Evolutionary conservation across 2,797 vertebrate species (phyloP).

Genomic region (Poeciliopsis gracilis): DNA sequence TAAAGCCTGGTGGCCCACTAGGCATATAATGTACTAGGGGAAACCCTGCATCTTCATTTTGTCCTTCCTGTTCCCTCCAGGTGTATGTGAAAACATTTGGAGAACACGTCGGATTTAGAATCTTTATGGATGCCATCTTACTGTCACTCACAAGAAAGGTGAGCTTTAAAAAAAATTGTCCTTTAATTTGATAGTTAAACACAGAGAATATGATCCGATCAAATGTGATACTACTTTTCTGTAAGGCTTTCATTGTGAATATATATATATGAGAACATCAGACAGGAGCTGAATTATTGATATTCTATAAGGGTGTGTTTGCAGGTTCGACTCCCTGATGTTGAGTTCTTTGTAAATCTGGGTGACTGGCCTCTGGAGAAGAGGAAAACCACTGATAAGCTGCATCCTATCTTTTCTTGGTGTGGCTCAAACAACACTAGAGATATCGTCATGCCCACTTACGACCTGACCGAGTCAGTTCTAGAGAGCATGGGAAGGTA

Average conservation of each 20-base stretch:
- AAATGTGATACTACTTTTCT: too few species aligned
- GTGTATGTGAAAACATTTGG: constrained; percentile 94
- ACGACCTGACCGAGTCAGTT: constrained; percentile 95
- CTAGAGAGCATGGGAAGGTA: constrained; percentile 97
- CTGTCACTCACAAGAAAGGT: constrained; percentile 95
- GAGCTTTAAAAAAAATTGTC: constrained; percentile 42
- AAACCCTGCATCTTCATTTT: not conserved
- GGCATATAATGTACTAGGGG: too few species aligned
- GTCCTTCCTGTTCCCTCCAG: constrained; percentile 66
- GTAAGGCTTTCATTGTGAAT: too few species aligned
- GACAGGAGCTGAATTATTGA: not conserved
- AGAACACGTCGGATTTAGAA: constrained; percentile 96
- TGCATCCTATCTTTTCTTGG: constrained; percentile 97
- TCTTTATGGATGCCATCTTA: constrained; percentile 97
- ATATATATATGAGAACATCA: not conserved
- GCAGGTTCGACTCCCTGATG: constrained; percentile 91
- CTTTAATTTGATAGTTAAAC: not conserved
- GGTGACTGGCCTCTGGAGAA: constrained; percentile 99
- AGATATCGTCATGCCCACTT: constrained; percentile 98
- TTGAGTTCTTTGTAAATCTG: constrained; percentile 97
- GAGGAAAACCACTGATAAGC: constrained; percentile 80
- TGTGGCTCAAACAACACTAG: constrained; percentile 94
- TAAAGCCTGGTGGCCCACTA: too few species aligned
- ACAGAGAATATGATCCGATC: not conserved
- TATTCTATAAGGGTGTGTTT: not conserved